phyloP scores from a whole-genome alignment of 1,140 invertebrate genomes.

The Planococcus citri region DNA sequence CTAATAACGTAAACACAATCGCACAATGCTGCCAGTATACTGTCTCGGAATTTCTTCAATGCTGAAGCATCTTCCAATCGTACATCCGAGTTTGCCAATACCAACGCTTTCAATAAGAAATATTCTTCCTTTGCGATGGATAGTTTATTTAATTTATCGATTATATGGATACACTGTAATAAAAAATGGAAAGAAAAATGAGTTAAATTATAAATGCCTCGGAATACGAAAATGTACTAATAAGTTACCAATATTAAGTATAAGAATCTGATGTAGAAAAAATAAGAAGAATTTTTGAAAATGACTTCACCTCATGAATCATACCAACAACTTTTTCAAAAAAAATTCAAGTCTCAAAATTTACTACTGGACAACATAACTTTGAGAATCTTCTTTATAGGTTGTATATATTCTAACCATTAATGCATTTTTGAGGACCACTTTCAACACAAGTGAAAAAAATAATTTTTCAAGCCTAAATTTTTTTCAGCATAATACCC shows the following conservation, averaged over 20 bases:
- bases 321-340: too few species aligned
- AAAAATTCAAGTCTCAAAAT: too few species aligned
- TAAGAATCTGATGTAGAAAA: too few species aligned
- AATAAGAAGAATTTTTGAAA: background rate
- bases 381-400: too few species aligned
- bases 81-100: constrained; percentile 83
- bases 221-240: background rate
- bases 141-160: constrained; percentile 70
- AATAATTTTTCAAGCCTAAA: too few species aligned
- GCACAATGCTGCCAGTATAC: constrained; percentile 68
- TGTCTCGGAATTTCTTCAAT: constrained; percentile 74
- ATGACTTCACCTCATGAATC: too few species aligned
- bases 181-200: constrained; percentile 22
- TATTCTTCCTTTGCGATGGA: constrained; percentile 81
- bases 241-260: background rate
- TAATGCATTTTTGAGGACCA: too few species aligned
- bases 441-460: too few species aligned
- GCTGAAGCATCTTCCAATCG: constrained; percentile 70
- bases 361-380: too few species aligned
- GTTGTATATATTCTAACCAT: too few species aligned
- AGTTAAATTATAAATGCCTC: background rate
- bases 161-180: constrained; percentile 64
- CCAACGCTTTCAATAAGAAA: constrained; percentile 80
- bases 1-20: constrained; percentile 70
- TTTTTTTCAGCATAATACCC: too few species aligned